Percentiles rank a stretch among this genome's conserved stretches.
phyloP scores from a whole-genome alignment of 2,888 invertebrate species.

The Drepanosiphum platanoidis region DNA sequence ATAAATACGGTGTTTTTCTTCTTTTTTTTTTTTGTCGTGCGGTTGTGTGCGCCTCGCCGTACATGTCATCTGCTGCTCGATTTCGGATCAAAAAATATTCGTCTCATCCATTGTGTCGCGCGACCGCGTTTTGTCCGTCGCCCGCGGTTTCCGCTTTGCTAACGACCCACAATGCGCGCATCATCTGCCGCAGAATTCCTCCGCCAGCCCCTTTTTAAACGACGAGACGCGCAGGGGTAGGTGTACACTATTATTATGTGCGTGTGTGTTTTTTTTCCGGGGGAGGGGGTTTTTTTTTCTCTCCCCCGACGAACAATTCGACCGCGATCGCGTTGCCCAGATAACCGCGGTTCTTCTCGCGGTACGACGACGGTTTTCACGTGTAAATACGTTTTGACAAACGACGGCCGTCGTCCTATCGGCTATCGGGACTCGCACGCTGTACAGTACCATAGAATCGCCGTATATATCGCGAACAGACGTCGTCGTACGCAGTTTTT shows the following conservation, averaged over 20 bases:
- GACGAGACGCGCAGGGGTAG: not conserved
- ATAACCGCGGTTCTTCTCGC: too few relatives aligned
- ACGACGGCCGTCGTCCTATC: not conserved
- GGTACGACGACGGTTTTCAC: not conserved
- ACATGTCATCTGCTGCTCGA: constrained; percentile 59
- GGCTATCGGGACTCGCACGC: too few relatives aligned
- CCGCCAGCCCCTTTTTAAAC: not conserved
- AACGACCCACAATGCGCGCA: constrained; percentile 43
- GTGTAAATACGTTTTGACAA: too few relatives aligned
- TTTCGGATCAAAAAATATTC: constrained; percentile 50
- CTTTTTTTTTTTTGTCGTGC: constrained; percentile 2
- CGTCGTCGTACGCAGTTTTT: too few relatives aligned
- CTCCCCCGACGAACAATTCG: too few relatives aligned
- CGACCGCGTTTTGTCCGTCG: constrained; percentile 18
- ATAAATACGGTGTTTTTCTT: too few relatives aligned
- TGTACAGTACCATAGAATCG: too few relatives aligned
- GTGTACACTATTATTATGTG: not conserved
- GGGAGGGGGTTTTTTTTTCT: too few relatives aligned
- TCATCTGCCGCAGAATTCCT: constrained; percentile 52
- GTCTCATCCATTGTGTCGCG: constrained; percentile 1
- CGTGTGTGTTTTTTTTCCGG: not conserved
- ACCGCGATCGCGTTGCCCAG: too few relatives aligned
- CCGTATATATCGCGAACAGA: too few relatives aligned
- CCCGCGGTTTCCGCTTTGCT: constrained; percentile 60
- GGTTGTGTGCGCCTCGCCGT: not conserved